Conservation (phyloP, 2,113 vertebrate species). For the Perca schrenkii region DNA sequence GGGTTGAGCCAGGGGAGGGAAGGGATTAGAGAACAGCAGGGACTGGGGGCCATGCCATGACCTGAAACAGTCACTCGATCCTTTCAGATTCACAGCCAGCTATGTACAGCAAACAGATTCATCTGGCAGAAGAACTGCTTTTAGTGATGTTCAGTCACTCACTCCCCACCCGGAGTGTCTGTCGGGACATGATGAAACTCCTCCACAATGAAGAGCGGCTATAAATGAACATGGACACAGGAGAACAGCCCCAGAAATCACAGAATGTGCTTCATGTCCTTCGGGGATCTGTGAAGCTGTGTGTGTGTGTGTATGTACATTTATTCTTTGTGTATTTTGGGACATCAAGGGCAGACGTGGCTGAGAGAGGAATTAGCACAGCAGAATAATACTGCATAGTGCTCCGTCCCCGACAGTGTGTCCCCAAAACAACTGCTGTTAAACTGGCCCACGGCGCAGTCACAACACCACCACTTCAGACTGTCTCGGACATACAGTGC, state of each 20-base stretch:
- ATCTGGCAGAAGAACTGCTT: constrained; percentile 85
- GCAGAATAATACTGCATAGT: constrained; percentile 70
- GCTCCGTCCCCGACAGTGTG: constrained; percentile 64
- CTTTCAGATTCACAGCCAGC: constrained; percentile 84
- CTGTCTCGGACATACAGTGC: neutral
- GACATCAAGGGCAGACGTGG: constrained; percentile 86
- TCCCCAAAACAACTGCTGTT: constrained; percentile 67
- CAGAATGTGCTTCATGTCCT: constrained; percentile 85
- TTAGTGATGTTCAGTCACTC: constrained; percentile 50
- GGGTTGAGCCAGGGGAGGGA: constrained; percentile 59
- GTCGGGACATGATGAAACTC: constrained; percentile 79
- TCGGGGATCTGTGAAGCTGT: constrained; percentile 69
- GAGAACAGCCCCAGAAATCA: constrained; percentile 89
- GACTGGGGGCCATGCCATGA: constrained; percentile 82
- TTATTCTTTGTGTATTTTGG: constrained; percentile 82
- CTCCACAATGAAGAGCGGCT: constrained; percentile 88
- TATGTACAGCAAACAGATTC: constrained; percentile 85
- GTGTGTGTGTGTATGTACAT: constrained; percentile 58
- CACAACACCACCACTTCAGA: constrained; percentile 15
- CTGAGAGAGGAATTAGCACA: constrained; percentile 79
- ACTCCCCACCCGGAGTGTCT: constrained; percentile 68
- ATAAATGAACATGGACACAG: constrained; percentile 89
- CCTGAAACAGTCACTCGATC: constrained; percentile 86
- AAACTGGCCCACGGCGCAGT: constrained; percentile 38
- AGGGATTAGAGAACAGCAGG: constrained; percentile 62